Conservation (phyloP, 2,888 invertebrate species). For the Teinopalpus imperialis region DNA sequence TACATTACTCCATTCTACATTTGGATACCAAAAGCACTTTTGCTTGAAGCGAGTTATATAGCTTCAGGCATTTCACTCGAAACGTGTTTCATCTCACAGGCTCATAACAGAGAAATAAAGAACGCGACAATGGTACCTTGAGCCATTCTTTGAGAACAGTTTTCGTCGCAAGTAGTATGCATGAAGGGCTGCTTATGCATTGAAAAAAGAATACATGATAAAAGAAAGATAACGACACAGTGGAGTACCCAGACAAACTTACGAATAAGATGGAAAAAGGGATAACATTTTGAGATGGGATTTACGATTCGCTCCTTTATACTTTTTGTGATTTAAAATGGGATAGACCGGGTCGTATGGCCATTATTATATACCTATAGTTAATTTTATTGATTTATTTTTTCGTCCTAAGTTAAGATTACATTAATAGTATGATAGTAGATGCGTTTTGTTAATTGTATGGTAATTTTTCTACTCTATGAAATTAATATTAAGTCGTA, state of each 20-base stretch:
- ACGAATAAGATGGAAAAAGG: conserved; percentile 18
- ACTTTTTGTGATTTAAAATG: conserved; percentile 15
- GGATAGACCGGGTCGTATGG: background rate
- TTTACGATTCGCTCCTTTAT: conserved; percentile 14
- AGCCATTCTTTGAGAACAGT: conserved; percentile 25
- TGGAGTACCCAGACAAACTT: conserved; percentile 16
- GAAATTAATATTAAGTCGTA: too few relatives aligned
- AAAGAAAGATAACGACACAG: conserved; percentile 20
- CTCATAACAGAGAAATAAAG: conserved; percentile 26
- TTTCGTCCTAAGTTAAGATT: too few relatives aligned
- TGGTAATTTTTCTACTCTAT: too few relatives aligned
- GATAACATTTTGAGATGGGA: conserved; percentile 19
- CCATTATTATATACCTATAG: too few relatives aligned
- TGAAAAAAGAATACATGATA: conserved; percentile 25
- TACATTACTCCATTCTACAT: conserved; percentile 6
- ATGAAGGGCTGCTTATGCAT: conserved; percentile 23
- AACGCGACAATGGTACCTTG: conserved; percentile 24
- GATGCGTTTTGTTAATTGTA: too few relatives aligned
- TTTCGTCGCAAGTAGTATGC: conserved; percentile 23
- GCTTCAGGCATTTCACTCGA: conserved; percentile 17
- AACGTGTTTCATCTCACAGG: conserved; percentile 26
- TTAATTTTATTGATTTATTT: too few relatives aligned
- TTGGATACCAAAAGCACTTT: conserved; percentile 7
- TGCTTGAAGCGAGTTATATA: conserved; percentile 18
- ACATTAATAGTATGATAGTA: too few relatives aligned